Conservation (phyloP, 2,888 invertebrate species). For the Hyles lineata region DNA sequence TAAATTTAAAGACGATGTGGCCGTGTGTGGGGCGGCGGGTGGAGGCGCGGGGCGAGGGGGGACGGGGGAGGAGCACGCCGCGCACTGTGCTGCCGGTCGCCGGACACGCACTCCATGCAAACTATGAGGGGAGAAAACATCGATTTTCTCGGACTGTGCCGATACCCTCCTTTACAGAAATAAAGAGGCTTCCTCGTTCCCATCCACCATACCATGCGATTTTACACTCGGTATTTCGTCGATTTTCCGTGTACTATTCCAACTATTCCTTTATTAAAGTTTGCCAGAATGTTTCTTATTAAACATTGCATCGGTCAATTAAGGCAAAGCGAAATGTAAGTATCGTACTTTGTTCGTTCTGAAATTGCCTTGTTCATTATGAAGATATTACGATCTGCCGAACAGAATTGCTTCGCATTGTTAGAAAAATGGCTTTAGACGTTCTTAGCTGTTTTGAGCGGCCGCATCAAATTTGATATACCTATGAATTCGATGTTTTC, state of each 20-base stretch:
- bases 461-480: too few relatives aligned
- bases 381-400: background rate
- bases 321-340: background rate
- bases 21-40: background rate
- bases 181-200: constrained; percentile 63
- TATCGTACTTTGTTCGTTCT: background rate
- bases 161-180: constrained; percentile 71
- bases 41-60: background rate
- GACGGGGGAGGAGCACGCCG: background rate
- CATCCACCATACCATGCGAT: constrained; percentile 60
- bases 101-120: constrained; percentile 77
- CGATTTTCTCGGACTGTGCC: constrained; percentile 82
- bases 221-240: constrained; percentile 55
- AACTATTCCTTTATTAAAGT: constrained; percentile 35
- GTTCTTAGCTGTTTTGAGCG: background rate
- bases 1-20: constrained; percentile 21
- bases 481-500: background rate
- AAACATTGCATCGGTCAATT: constrained; percentile 38
- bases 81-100: constrained; percentile 32
- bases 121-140: constrained; percentile 80
- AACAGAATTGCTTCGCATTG: background rate
- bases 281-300: constrained; percentile 37
- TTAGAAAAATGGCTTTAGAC: background rate
- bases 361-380: background rate
- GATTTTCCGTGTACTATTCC: constrained; percentile 34